Percentiles rank a stretch among this genome's conserved stretches.
Evolutionary conservation across 2,113 vertebrate genomes (phyloP).

Genomic region (Paraplagusia blochii): DNA sequence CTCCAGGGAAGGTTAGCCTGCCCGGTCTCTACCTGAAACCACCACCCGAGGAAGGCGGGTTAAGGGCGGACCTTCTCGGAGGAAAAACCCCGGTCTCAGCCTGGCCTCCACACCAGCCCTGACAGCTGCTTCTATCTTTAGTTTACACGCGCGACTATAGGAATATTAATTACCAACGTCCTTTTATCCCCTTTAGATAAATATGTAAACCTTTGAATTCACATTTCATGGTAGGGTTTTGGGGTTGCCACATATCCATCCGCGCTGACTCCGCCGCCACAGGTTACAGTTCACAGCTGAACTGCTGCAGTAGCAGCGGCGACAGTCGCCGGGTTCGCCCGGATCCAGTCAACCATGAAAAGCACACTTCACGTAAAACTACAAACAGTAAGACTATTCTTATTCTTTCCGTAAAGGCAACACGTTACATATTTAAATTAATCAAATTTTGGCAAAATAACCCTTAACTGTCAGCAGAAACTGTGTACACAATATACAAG

Average conservation of each 20-base stretch:
- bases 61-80: slow-evolving; percentile 38
- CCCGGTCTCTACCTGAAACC: slow-evolving; percentile 51
- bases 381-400: slow-evolving; percentile 11
- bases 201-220: neutral
- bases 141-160: too few species aligned
- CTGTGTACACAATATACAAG: slow-evolving; percentile 3
- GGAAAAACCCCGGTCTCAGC: slow-evolving; percentile 69
- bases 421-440: neutral
- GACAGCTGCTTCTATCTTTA: neutral
- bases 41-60: neutral
- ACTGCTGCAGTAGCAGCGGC: slow-evolving; percentile 30
- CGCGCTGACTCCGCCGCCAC: slow-evolving; percentile 40
- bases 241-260: slow-evolving; percentile 11
- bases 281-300: slow-evolving; percentile 48
- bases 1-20: slow-evolving; percentile 17
- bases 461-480: too few species aligned
- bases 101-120: slow-evolving; percentile 52
- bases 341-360: slow-evolving; percentile 38
- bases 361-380: slow-evolving; percentile 43
- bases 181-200: too few species aligned
- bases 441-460: neutral
- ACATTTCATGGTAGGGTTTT: neutral
- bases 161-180: too few species aligned
- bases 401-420: too few species aligned
- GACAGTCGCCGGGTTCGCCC: slow-evolving; percentile 35